Evolutionary conservation across 2,888 invertebrate genomes (phyloP), one percentile per base, ranked within the genome.

Genomic region (Hypercompe scribonia): DNA sequence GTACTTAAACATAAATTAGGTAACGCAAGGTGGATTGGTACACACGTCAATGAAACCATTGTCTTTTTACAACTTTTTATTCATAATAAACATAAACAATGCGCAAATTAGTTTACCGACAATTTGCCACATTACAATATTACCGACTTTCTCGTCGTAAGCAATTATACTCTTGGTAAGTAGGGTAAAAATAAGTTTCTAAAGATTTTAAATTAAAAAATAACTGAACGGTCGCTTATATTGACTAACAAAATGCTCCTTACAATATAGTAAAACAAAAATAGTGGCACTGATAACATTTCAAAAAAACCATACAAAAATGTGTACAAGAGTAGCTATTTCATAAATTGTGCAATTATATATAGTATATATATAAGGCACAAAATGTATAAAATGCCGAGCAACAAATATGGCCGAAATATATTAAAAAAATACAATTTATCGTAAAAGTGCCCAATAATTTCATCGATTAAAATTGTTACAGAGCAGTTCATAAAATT

Each of bases 61-160:
- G 31, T 64, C 80, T 80, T 86, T 90, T 91, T 90, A 89, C 90
- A 91, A 89, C 86, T 89, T 93, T 92, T 94, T 94, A 94, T 93
- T 94, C 89, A 86, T 91, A 91, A 91, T 94, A 94, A 95, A 94
- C 93, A 92, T 94, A 91, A 94, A 94, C 94, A 92, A 92, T 94
- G 94, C 92, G 94, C 92, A 94, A 94, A 94, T 93, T 90, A 93
- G 90, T 90, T 89, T 89, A 90, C 84, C 81, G 85, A 89, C 87
- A 88, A 91, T 91, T 90, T 90, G 91, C 90, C 83, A 89, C 88
- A 89, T 88, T 89, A 88, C 83, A 87, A 84, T 83, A 84, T 80
- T 82, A 82, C 81, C 73, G 84, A 86, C 85, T 86, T 84, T 81
- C 81, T 78, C 80, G 78, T 83, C 84, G 85, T 84, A 87, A 87